A percentile compares a stretch with the other conserved stretches of the same genome.
Conservation (phyloP, 2,797 vertebrate genomes). For the Ataeniobius toweri region DNA sequence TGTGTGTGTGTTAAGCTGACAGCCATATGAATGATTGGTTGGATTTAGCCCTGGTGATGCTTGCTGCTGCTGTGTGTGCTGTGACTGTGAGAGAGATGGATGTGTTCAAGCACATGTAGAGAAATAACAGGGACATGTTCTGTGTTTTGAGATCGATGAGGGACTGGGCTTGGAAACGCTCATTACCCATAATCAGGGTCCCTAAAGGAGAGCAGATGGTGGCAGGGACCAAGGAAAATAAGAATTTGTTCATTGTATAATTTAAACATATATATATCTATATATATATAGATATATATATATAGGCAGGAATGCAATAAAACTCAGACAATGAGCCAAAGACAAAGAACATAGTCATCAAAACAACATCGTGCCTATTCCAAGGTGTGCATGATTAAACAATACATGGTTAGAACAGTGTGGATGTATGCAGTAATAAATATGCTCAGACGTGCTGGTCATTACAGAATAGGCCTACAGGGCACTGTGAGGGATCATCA, state of each 20-base stretch:
- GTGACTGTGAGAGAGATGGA: slow-evolving; percentile 53
- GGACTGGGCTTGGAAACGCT: slow-evolving; percentile 67
- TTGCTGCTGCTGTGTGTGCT: slow-evolving; percentile 43
- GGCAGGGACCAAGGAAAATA: slow-evolving; percentile 52
- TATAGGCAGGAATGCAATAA: slow-evolving; percentile 22
- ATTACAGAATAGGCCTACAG: slow-evolving; percentile 69
- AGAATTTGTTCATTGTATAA: slow-evolving; percentile 34
- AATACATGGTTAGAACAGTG: slow-evolving; percentile 28
- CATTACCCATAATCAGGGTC: slow-evolving; percentile 75
- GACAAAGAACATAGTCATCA: slow-evolving; percentile 19
- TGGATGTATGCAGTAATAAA: slow-evolving; percentile 65
- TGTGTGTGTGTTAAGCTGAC: slow-evolving; percentile 75
- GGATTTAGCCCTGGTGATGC: slow-evolving; percentile 45
- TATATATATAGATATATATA: slow-evolving; percentile 5
- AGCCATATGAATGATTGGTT: slow-evolving; percentile 76
- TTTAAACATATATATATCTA: neutral
- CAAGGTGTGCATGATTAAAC: slow-evolving; percentile 31
- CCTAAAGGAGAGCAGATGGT: slow-evolving; percentile 75
- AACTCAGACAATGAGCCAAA: slow-evolving; percentile 30
- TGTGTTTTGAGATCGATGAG: slow-evolving; percentile 79
- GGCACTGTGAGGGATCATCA: slow-evolving; percentile 68
- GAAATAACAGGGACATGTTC: slow-evolving; percentile 75
- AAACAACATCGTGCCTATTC: slow-evolving; percentile 11
- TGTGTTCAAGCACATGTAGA: slow-evolving; percentile 56
- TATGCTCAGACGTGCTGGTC: slow-evolving; percentile 64